Conservation (phyloP, 1,140 invertebrate genomes). For the Macrosteles quadrilineatus region DNA sequence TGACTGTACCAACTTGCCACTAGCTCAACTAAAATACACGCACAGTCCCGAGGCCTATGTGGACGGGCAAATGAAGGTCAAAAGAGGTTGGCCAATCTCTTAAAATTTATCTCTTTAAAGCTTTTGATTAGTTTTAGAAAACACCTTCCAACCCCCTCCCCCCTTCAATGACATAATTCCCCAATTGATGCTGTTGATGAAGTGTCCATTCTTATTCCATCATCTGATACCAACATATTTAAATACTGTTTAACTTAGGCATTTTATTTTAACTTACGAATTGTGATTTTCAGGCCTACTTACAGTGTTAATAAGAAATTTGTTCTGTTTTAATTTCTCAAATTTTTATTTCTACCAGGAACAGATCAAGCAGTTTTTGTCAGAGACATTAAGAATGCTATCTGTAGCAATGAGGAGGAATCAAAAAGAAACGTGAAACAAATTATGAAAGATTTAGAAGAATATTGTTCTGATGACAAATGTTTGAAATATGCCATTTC, state of each 20-base stretch:
- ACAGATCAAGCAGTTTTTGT: slow-evolving; percentile 30
- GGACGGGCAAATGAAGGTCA: too few species aligned
- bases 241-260: neutral
- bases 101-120: too few species aligned
- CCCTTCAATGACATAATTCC: neutral
- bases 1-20: too few species aligned
- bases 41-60: too few species aligned
- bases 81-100: too few species aligned
- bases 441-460: slow-evolving; percentile 29
- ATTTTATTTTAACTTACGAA: neutral
- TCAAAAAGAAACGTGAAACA: slow-evolving; percentile 18
- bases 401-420: neutral
- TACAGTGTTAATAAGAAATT: too few species aligned
- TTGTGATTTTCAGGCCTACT: too few species aligned
- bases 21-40: too few species aligned
- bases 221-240: neutral
- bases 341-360: slow-evolving; percentile 13
- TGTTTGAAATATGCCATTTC: slow-evolving; percentile 24
- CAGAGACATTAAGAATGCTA: neutral
- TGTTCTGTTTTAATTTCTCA: too few species aligned
- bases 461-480: slow-evolving; percentile 14
- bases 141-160: too few species aligned
- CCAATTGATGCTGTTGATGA: neutral
- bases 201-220: neutral
- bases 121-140: too few species aligned